Base-by-base conservation (phyloP, 2,888 invertebrate species). In the Platycheirus albimanus region DNA sequence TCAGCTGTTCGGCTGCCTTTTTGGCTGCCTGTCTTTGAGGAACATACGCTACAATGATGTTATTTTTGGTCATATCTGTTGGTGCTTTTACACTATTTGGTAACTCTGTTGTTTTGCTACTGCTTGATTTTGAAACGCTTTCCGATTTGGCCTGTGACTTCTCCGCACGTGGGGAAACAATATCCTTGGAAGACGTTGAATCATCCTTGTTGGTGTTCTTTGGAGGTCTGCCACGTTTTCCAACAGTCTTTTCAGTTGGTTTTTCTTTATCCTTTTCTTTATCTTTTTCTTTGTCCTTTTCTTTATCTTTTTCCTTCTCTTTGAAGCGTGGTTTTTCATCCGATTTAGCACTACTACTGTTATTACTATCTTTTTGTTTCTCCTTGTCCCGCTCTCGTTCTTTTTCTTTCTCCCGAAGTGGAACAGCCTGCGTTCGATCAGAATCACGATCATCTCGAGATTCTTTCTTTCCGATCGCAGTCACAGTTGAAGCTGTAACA, bases 21-120 rank as follows among this genome's bases (percentile, higher is more conserved):
- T 97, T 97, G 10, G 97, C 97, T 0, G 97, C 97, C 90, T 97
- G 96, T 78, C 97, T 92, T 89, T 97, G 97, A 1, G 97, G 97
- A 19, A 97, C 97, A 89, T 96, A 96, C 0, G 96, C 94, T 45
- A 96, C 93, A 52, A 95, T 92, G 87, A 94, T 93, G 85, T 91
- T 91, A 84, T 92, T 89, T 86, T 87, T 89, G 63, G 86, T 77
- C 20, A 87, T 67, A n/a, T 77, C 76, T 20, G 66, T 36, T 56
- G 77, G 19, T 71, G 33, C 85, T 67, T 84, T 85, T 54, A 69
- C 36, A 30, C 72, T 78, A 69, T 64, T 84, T 75, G 63, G 77
- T 30, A 66, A 20, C 51, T 75, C 77, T 33, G 74, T 36, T 61
- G 66, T 61, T 67, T 87, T 87, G 33, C 81, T 88, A 41, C 52